Percentiles rank a stretch among this genome's conserved stretches.
These are phyloP conservation scores for Knipowitschia caucasica DNA, from an alignment of 2,797 vertebrate species.

Conservation along the genomic window DNA sequence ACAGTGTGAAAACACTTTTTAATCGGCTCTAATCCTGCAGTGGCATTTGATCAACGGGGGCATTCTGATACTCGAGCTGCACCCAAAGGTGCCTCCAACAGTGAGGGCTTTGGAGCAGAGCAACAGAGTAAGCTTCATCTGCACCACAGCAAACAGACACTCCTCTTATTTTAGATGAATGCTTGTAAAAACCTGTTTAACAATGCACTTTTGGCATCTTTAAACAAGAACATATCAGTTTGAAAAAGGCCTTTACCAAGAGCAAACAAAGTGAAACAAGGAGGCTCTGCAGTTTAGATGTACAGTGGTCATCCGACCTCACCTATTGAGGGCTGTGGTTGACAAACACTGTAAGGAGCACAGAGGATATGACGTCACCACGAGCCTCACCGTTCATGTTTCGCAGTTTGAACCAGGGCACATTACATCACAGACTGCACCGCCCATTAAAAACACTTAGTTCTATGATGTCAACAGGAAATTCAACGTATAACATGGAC, in stretches of 20 bases:
- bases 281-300: constrained; percentile 25
- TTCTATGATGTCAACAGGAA: constrained; percentile 65
- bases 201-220: constrained; percentile 43
- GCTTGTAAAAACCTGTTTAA: constrained; percentile 51
- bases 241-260: constrained; percentile 13
- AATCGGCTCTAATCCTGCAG: constrained; percentile 64
- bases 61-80: constrained; percentile 26
- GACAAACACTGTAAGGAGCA: constrained; percentile 64
- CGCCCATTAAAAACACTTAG: constrained; percentile 25
- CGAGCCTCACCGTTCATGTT: constrained; percentile 28
- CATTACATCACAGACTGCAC: constrained; percentile 32
- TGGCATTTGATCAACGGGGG: constrained; percentile 64
- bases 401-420: constrained; percentile 14
- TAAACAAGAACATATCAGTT: constrained; percentile 59
- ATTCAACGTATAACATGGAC: constrained; percentile 8
- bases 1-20: constrained; percentile 56
- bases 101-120: constrained; percentile 25
- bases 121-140: constrained; percentile 38
- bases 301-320: constrained; percentile 47
- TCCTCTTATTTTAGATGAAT: constrained; percentile 24
- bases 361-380: constrained; percentile 64
- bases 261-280: constrained; percentile 50
- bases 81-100: constrained; percentile 29
- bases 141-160: constrained; percentile 21
- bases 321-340: constrained; percentile 62